Evolutionary conservation across 1,140 invertebrate species (phyloP), one percentile per base, ranked within the genome.

Genomic region (Drosophila lini): DNA sequence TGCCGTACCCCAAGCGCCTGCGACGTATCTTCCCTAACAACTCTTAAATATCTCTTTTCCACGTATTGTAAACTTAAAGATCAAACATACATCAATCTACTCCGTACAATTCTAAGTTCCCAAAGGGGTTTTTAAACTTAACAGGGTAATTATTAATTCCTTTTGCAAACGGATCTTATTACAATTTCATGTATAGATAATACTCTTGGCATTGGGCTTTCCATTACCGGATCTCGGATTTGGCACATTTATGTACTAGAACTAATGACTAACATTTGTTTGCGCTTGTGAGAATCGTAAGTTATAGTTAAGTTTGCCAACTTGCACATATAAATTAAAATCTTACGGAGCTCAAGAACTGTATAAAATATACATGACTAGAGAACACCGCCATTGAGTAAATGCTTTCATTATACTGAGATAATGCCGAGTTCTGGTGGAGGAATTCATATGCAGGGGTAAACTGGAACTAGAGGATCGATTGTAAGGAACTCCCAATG

Each of bases 171-270:
- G 48, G 57, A 50, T 61, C 34, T 31, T 9, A 59, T 45, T 67
- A 55, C 41, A 47, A 40, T 38, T 22, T 22, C 45, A 56, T n/a
- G 52, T 45, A 36, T 71, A 41, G 28, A 47, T 62, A 53, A 62
- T 76, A 47, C 74, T 53, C 50, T 60, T 48, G 41, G 63, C 45
- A 70, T 64, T 34, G 32, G 28, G 16, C 19, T 67, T 38, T 64
- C 45, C 36, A 41, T 48, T 5, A 45, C 38, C 16, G 42, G 38
- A 32, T n/a, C 28, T 64, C 10, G 15, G n/a, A 28, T 80, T 89
- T 89, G 84, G 84, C 84, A 89, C 84, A 84, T 70, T 76, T 74
- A 81, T 63, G 58, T 80, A 71, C 80, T 85, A 84, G n/a, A 79
- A 79, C 82, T 86, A 86, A 74, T 50, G 58, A 48, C 74, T 89